phyloP scores from a whole-genome alignment of 1,140 invertebrate genomes.

The Hypsibius dujardini region DNA sequence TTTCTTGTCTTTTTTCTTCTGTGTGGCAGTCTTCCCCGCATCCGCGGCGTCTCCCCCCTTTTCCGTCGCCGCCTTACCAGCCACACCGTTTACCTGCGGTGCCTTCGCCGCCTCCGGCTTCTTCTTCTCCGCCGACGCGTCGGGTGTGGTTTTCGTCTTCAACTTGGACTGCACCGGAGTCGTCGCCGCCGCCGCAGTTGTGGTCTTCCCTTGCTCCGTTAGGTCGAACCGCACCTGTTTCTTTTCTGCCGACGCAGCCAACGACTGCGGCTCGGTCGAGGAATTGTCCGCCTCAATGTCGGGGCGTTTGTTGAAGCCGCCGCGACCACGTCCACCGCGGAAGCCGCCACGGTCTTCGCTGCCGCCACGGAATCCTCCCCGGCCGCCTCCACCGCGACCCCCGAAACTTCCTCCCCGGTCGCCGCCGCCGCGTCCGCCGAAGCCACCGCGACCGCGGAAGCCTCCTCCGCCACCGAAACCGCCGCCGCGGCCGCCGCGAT shows the following conservation, averaged over 20 bases:
- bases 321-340: conserved; percentile 13
- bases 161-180: not conserved
- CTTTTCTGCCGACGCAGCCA: not conserved
- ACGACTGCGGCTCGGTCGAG: not conserved
- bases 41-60: too few relatives aligned
- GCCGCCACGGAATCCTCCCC: not conserved
- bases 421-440: not conserved
- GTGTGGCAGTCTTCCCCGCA: not conserved
- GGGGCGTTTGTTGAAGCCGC: conserved; percentile 14
- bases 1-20: conserved; percentile 3
- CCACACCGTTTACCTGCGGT: not conserved
- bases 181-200: not conserved
- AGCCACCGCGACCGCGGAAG: not conserved
- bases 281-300: not conserved
- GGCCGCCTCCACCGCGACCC: not conserved
- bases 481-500: not conserved
- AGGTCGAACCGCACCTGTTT: conserved; percentile 8
- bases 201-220: too few relatives aligned
- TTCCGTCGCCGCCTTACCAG: too few relatives aligned
- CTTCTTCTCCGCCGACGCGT: not conserved
- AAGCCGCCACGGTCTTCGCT: not conserved
- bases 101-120: not conserved
- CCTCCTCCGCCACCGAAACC: not conserved
- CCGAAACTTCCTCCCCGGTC: not conserved
- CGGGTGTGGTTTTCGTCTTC: not conserved